Percentiles rank a stretch among this genome's conserved stretches.
Conservation (phyloP, 2,113 vertebrate genomes). For the Nothobranchius furzeri region DNA sequence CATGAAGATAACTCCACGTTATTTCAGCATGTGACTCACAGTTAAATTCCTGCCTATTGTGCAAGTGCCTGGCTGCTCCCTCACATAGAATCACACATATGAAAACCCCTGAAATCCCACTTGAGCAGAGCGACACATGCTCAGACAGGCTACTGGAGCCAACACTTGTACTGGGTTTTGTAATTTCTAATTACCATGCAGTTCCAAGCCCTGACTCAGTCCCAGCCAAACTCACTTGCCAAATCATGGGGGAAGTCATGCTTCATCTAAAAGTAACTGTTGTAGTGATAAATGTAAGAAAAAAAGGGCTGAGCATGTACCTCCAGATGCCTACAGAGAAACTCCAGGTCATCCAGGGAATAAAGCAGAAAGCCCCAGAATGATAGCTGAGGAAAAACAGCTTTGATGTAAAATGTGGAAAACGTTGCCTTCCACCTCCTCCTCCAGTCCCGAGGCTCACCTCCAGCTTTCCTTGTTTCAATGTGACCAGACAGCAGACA, state of each 20-base stretch:
- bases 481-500: conserved; percentile 44
- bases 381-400: neutral
- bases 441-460: conserved; percentile 33
- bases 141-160: conserved; percentile 52
- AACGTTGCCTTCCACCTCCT: conserved; percentile 11
- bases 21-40: conserved; percentile 37
- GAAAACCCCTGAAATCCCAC: conserved; percentile 55
- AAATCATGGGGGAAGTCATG: conserved; percentile 50
- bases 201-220: conserved; percentile 60
- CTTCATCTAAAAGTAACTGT: conserved; percentile 40
- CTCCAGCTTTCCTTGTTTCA: conserved; percentile 32
- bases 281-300: neutral
- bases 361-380: neutral
- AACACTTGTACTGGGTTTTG: conserved; percentile 54
- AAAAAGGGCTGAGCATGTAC: conserved; percentile 5
- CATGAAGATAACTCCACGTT: conserved; percentile 18
- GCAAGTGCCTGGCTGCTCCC: conserved; percentile 32
- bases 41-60: conserved; percentile 43
- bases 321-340: no score
- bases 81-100: conserved; percentile 37
- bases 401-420: conserved; percentile 25
- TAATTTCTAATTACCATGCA: conserved; percentile 71
- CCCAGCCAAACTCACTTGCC: conserved; percentile 56
- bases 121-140: conserved; percentile 68
- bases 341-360: neutral